Conservation (phyloP, 2,113 vertebrate species). For the Poicephalus meyeri region DNA sequence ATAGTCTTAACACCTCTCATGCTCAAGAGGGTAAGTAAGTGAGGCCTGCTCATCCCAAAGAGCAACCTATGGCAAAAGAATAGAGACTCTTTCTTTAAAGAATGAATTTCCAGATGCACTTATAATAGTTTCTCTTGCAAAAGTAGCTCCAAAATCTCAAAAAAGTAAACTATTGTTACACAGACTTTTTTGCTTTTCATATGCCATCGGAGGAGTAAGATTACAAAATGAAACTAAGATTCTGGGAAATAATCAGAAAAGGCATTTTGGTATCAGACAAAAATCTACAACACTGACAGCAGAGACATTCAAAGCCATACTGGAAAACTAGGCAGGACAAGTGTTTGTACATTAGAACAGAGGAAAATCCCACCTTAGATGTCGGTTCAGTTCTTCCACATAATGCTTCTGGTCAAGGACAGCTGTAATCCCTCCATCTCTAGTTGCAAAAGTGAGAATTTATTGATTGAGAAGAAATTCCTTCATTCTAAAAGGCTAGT, state of each 20-base stretch:
- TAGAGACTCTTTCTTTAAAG: background rate
- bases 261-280: background rate
- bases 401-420: slow-evolving; percentile 99
- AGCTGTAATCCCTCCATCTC: slow-evolving; percentile 89
- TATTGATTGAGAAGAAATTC: background rate
- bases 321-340: background rate
- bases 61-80: background rate
- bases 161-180: background rate
- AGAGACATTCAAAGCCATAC: background rate
- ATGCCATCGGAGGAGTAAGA: background rate
- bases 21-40: background rate
- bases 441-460: slow-evolving; percentile 50
- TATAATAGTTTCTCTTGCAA: background rate
- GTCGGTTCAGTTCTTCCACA: slow-evolving; percentile 95
- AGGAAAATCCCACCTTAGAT: slow-evolving; percentile 80
- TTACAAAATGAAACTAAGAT: background rate
- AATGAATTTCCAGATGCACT: background rate
- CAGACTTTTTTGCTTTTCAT: background rate
- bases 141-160: background rate
- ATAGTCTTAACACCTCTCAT: background rate
- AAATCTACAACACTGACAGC: background rate
- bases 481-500: background rate
- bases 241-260: background rate
- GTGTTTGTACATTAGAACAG: background rate
- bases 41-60: background rate